Base-by-base conservation (phyloP, 1,140 invertebrate species). In the Whitmania pigra region DNA sequence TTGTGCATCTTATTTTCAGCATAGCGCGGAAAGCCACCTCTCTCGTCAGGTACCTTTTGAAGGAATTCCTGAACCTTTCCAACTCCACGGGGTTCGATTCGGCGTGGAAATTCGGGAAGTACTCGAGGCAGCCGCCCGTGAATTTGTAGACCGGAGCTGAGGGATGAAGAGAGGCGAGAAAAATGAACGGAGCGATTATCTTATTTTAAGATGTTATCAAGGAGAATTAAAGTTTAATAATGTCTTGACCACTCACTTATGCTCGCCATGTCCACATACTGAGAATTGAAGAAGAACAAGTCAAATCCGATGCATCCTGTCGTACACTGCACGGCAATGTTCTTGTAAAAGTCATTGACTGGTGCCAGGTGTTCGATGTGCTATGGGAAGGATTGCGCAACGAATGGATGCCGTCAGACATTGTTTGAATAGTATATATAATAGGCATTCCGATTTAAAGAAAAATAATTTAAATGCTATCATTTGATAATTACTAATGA, bases 11-110 rank as follows among this genome's bases (percentile, higher is more conserved):
- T 72, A 99, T 89, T 78, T 96, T 86, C 92, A 99, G 94, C 0
- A 99, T 96, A 54, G 97, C 92, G 83, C 99, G 96, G 81, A 99
- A 97, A 53, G 96, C 96, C 76, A 99, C 95, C 83, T 97, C 98
- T 74, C 96, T 86, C 0, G 90, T 91, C 2, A 99, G 83, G 84
- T 99, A 99, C 66, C 96, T 85, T 29, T 88, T 86, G 0, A 99
- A 84, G 80, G 88, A 88, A 72, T 87, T 85, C 53, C 89, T 87
- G 73, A 97, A 89, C 67, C 87, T 86, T 60, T 90, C 88, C 0
- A 87, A 85, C 78, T 90, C 86, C 73, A 87, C 84, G 15, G 86
- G 82, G 75, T 90, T 89, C 43, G 87, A 78, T 9, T 81, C 85
- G 67, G 85, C 85, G 78, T 92, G 90, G 82, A 92, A 96, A 72